Evolutionary conservation across 1,140 invertebrate genomes (phyloP).

Genomic region (Cherax destructor): DNA sequence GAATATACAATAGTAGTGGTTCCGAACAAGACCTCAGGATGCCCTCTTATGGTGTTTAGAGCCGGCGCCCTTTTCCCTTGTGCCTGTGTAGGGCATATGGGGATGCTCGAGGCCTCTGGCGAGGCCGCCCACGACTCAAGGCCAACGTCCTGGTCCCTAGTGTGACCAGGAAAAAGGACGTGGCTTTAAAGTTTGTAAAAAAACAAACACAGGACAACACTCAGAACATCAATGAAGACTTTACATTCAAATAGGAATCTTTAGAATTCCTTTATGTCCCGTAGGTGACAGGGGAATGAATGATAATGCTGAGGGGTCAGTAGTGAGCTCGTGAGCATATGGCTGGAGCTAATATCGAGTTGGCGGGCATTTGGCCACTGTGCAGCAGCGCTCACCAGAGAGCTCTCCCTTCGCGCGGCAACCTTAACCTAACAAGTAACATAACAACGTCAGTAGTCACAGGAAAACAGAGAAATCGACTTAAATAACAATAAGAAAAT

Average conservation of each 20-base stretch:
- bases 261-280: not conserved
- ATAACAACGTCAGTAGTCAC: conserved; percentile 72
- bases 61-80: conserved; percentile 42
- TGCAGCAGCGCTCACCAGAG: conserved; percentile 45
- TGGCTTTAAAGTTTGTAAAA: not conserved
- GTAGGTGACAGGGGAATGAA: not conserved
- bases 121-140: conserved; percentile 17
- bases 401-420: conserved; percentile 49
- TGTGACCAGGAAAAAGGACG: conserved; percentile 9
- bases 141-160: conserved; percentile 5
- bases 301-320: not conserved
- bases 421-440: conserved; percentile 72
- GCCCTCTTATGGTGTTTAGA: conserved; percentile 30
- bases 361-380: conserved; percentile 19
- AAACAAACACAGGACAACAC: conserved; percentile 25
- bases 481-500: conserved; percentile 73
- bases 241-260: not conserved
- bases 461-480: conserved; percentile 72
- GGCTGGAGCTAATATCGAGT: conserved; percentile 1
- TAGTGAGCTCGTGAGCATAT: conserved; percentile 21
- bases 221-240: conserved; percentile 22
- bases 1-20: conserved; percentile 32
- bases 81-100: conserved; percentile 12
- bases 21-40: conserved; percentile 30
- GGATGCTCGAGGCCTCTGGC: conserved; percentile 4